Conservation (phyloP, 2,113 vertebrate genomes). For the Desmodus rotundus region DNA sequence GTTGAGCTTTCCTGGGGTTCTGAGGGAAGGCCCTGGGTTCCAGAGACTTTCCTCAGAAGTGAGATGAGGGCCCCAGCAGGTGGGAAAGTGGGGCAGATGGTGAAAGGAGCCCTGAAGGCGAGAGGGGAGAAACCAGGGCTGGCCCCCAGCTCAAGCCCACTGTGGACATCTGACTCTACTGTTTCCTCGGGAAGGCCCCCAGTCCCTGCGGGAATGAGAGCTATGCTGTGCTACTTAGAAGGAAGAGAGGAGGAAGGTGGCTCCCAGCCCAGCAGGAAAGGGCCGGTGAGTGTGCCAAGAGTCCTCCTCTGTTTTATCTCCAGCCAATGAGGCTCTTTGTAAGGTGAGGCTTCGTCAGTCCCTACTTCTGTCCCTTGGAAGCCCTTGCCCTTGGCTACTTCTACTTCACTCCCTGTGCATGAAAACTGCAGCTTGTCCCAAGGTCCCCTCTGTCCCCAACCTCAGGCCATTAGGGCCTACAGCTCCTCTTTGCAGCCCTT, state of each 20-base stretch:
- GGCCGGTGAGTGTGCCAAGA: neutral
- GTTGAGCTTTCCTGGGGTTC: neutral
- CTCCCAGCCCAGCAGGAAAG: neutral
- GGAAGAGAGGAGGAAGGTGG: neutral
- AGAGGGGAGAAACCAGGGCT: too few species aligned
- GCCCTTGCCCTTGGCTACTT: neutral
- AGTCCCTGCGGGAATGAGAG: neutral
- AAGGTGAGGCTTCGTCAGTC: too few species aligned
- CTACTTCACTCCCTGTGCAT: neutral
- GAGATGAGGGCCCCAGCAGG: neutral
- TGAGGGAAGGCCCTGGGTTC: too few species aligned
- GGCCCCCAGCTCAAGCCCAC: neutral
- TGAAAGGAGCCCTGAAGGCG: neutral
- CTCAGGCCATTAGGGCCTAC: neutral
- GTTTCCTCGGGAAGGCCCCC: neutral
- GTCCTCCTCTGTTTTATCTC: neutral
- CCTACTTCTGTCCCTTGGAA: too few species aligned
- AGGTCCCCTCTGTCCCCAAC: too few species aligned
- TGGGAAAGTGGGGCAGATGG: neutral
- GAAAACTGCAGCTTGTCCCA: neutral
- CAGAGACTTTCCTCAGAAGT: neutral
- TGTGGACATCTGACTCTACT: neutral
- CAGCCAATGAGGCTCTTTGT: too few species aligned
- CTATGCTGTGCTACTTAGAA: neutral
- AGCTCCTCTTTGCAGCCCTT: neutral